These are phyloP conservation scores for Lepus europaeus DNA, from an alignment of 2,113 vertebrate genomes.

Conservation along the genomic window DNA sequence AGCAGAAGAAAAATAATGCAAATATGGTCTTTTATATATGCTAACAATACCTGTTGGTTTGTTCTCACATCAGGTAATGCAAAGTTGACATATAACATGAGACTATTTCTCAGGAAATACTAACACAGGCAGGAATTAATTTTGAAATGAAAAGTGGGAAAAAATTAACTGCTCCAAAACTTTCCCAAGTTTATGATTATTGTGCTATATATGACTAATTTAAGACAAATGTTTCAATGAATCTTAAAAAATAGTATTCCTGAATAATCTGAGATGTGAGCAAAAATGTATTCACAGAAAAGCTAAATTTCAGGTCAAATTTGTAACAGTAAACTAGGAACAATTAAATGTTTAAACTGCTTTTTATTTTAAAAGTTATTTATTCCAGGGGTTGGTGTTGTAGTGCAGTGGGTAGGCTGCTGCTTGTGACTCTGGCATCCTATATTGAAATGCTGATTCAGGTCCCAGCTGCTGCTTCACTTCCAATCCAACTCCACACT, in stretches of 20 bases:
- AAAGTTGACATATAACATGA: not conserved
- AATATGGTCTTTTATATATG: not conserved
- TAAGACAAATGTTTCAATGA: constrained; percentile 3
- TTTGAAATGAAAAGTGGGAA: not conserved
- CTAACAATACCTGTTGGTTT: not conserved
- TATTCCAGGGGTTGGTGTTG: not conserved
- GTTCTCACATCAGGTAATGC: not conserved
- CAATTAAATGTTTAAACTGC: not conserved
- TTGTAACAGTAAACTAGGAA: constrained; percentile 8
- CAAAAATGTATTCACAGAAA: constrained; percentile 34
- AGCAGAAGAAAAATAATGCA: not conserved
- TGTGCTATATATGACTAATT: not conserved
- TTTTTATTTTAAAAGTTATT: not conserved
- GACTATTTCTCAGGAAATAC: not conserved
- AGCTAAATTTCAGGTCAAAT: not conserved
- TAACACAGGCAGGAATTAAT: not conserved
- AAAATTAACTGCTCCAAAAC: not conserved
- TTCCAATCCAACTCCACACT: too few relatives aligned
- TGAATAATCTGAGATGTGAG: constrained; percentile 2
- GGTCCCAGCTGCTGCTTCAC: too few relatives aligned
- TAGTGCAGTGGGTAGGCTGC: too few relatives aligned
- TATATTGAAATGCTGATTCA: too few relatives aligned
- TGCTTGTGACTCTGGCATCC: too few relatives aligned
- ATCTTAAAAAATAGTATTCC: not conserved
- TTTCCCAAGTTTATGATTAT: not conserved